phyloP scores from a whole-genome alignment of 2,888 invertebrate genomes.

The Meteorus cinctellus region DNA sequence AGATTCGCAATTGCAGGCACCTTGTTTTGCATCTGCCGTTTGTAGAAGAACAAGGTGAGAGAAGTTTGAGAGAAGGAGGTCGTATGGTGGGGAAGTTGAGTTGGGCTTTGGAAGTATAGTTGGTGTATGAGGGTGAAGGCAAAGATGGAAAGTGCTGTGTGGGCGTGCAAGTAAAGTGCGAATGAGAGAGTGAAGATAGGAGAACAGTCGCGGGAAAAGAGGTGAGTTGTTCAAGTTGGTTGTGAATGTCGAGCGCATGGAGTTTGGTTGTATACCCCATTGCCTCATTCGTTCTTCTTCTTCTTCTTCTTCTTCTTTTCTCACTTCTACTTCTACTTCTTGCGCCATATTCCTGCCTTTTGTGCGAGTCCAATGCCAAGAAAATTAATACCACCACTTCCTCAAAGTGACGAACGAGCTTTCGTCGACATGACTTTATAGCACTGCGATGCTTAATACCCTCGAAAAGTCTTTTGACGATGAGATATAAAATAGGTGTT shows the following conservation, averaged over 20 bases:
- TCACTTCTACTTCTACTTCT: not conserved
- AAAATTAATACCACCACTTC: conserved; percentile 31
- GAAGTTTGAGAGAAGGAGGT: not conserved
- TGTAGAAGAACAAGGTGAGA: conserved; percentile 12
- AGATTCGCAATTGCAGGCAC: conserved; percentile 47
- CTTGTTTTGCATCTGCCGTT: conserved; percentile 25
- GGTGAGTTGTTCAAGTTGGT: conserved; percentile 35
- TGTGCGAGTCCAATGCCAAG: conserved; percentile 34
- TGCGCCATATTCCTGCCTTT: not conserved
- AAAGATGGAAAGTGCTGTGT: not conserved
- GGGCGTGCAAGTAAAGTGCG: conserved; percentile 22
- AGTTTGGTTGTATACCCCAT: conserved; percentile 8
- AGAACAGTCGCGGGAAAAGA: conserved; percentile 17
- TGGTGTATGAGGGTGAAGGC: conserved; percentile 16
- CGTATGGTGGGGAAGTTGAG: not conserved
- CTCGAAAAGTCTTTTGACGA: conserved; percentile 15
- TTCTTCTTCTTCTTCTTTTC: not conserved
- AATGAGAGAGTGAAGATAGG: conserved; percentile 40
- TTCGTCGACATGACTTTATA: conserved; percentile 22
- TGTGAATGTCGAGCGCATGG: conserved; percentile 29
- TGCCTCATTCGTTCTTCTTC: not conserved
- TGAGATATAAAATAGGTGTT: not conserved
- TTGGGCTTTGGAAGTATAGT: not conserved
- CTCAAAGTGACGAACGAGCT: conserved; percentile 29
- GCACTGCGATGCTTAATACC: conserved; percentile 13